Base-by-base conservation (phyloP, 2,113 vertebrate genomes). In the Hystrix cristata region DNA sequence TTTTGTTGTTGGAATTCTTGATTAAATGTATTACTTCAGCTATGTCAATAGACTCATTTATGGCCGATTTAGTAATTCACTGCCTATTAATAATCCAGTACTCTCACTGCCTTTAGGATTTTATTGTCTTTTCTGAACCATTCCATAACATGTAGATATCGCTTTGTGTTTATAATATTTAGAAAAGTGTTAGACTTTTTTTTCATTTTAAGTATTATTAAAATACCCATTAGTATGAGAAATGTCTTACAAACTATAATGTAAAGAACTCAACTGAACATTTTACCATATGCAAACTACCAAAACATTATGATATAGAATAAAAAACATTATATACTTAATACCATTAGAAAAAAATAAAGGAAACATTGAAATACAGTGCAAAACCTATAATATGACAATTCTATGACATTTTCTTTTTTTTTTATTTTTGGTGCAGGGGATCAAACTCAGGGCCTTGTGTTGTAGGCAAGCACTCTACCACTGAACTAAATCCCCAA, bases 291-390 rank as follows among this genome's bases (percentile, higher is more conserved):
- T 38, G 9, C 12, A 92, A 19, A 1, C 59, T 90, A 64, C 6
- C 67, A 96, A 92, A 94, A 91, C 51, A 60, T 27, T 53, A 65
- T 93, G 9, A 29, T 4, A 19, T n/a, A 57, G 80, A 90, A 84
- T 62, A 27, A 94, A 31, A 5, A 83, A 46, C 1, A 72, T 4
- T 25, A 46, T 51, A 10, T 62, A 31, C 25, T 80, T 80, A 94
- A 86, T 89, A 87, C 3, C 34, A 87, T 83, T 90, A 81, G 53
- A 55, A 31, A 67, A 62, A 59, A 69, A 59, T 34, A 60, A 86
- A 90, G 8, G 1, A 57, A 38, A 34, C 5, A 67, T 43, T 64
- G 88, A 29, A 80, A 85, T 72, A 34, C 71, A 91, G 8, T 53
- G 7, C 0, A 38, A 31, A 62, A 27, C 29, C 6, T 92, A 0